phyloP scores from a whole-genome alignment of 1,140 invertebrate species.

The Listronotus bonariensis region DNA sequence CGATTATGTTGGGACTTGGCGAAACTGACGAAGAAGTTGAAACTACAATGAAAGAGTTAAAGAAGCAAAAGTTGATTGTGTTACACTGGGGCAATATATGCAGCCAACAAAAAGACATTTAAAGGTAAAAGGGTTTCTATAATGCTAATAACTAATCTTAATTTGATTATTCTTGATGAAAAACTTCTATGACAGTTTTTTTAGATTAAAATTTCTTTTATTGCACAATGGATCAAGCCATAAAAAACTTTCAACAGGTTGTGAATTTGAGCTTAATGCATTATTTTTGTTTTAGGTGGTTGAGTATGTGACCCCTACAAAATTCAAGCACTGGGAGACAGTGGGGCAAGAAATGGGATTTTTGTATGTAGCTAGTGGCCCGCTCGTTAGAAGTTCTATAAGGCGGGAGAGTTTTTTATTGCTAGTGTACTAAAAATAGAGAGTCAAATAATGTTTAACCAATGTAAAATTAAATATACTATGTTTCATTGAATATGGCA shows the following conservation, averaged over 20 bases:
- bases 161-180: too few species aligned
- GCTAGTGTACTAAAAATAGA: slow-evolving; percentile 74
- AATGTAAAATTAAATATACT: too few species aligned
- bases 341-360: slow-evolving; percentile 89
- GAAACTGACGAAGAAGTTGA: slow-evolving; percentile 91
- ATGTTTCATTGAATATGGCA: too few species aligned
- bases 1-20: slow-evolving; percentile 97
- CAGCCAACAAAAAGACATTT: slow-evolving; percentile 97
- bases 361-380: slow-evolving; percentile 96
- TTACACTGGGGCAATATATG: slow-evolving; percentile 99
- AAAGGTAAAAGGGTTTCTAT: slow-evolving; percentile 81
- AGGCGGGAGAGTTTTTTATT: slow-evolving; percentile 93
- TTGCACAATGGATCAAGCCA: too few species aligned
- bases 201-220: too few species aligned
- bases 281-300: slow-evolving; percentile 54
- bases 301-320: slow-evolving; percentile 96
- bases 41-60: slow-evolving; percentile 85
- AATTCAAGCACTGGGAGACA: slow-evolving; percentile 94
- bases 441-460: slow-evolving; percentile 40
- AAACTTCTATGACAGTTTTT: too few species aligned
- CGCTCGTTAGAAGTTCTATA: slow-evolving; percentile 95
- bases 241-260: too few species aligned
- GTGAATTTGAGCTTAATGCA: too few species aligned
- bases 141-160: too few species aligned
- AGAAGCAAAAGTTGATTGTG: slow-evolving; percentile 83